Evolutionary conservation across 2,113 vertebrate species (phyloP).

Genomic region (Plecotus auritus): DNA sequence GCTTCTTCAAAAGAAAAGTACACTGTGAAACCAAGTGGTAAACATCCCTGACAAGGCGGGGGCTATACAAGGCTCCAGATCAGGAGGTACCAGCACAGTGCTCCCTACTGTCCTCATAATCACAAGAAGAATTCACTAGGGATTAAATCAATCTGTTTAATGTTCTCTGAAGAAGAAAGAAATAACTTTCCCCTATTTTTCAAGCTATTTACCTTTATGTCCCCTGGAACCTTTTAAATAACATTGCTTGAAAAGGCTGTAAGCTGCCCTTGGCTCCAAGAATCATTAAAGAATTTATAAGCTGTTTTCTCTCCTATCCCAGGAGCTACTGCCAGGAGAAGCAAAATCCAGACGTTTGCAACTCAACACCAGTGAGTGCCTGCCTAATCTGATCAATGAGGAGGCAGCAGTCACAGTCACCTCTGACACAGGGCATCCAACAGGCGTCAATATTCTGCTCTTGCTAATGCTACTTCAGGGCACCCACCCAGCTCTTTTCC

Average conservation of each 20-base stretch:
- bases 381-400: constrained; percentile 70
- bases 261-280: constrained; percentile 69
- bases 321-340: constrained; percentile 65
- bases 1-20: constrained; percentile 14
- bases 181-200: constrained; percentile 57
- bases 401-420: constrained; percentile 47
- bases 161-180: constrained; percentile 33
- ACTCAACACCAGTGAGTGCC: constrained; percentile 68
- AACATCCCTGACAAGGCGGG: constrained; percentile 3
- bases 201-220: constrained; percentile 60
- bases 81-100: neutral
- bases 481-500: neutral
- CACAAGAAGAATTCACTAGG: neutral
- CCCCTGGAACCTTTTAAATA: constrained; percentile 72
- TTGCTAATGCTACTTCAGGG: neutral
- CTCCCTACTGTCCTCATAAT: constrained; percentile 21
- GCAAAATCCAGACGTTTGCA: constrained; percentile 75
- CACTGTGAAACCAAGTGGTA: constrained; percentile 1
- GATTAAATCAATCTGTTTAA: neutral
- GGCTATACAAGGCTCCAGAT: neutral
- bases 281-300: constrained; percentile 78
- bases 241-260: constrained; percentile 62
- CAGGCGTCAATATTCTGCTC: constrained; percentile 19
- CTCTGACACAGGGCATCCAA: constrained; percentile 39
- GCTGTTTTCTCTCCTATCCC: constrained; percentile 72